Percentiles rank a stretch among this genome's conserved stretches.
These are phyloP conservation scores for Lepidurus apus DNA, from an alignment of 1,140 invertebrate genomes.

Conservation along the genomic window DNA sequence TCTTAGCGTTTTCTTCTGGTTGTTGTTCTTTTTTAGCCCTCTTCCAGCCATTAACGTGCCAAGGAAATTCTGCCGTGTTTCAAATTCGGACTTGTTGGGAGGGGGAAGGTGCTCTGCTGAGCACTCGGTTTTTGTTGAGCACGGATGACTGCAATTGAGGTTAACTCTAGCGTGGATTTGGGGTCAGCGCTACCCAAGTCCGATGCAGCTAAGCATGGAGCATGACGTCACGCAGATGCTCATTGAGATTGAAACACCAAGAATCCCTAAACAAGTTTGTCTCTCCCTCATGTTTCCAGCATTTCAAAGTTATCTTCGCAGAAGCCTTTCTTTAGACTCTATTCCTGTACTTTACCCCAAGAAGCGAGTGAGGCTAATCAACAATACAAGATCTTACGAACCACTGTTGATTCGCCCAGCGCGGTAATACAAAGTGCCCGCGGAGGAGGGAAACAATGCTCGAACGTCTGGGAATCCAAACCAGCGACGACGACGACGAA, in stretches of 20 bases:
- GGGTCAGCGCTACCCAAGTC: constrained; percentile 1
- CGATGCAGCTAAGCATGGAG: constrained; percentile 5
- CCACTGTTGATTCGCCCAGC: no score
- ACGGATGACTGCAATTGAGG: constrained; percentile 21
- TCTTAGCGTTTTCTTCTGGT: not conserved
- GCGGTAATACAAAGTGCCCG: no score
- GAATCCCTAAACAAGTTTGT: no score
- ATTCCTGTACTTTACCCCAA: no score
- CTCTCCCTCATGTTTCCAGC: no score
- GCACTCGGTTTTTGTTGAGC: not conserved
- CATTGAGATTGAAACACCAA: not conserved
- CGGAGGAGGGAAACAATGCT: not conserved
- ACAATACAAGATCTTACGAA: no score
- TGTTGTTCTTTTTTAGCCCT: not conserved
- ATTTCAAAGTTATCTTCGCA: no score
- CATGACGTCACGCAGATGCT: constrained; percentile 12
- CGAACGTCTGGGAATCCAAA: not conserved
- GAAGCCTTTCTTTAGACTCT: no score
- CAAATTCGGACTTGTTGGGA: no score
- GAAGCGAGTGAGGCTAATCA: no score
- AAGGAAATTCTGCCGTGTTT: no score
- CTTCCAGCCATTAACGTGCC: no score
- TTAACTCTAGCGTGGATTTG: constrained; percentile 21
- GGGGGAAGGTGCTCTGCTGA: not conserved
- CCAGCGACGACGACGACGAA: not conserved